Percentiles rank a stretch among this genome's conserved stretches.
Evolutionary conservation across 1,140 invertebrate genomes (phyloP).

Genomic region (Pectinophora gossypiella): DNA sequence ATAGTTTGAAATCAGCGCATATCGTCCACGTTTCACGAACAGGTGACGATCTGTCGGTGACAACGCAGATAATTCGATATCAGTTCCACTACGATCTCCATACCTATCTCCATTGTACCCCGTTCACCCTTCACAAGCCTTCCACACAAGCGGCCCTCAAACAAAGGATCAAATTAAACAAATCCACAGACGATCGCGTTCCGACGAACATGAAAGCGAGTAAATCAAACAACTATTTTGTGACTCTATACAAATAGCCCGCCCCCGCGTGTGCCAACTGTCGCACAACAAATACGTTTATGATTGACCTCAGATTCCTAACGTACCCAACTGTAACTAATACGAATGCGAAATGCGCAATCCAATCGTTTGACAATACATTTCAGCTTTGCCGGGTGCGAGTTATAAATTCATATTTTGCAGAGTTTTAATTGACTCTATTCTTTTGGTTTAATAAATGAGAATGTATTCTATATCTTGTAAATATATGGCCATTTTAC

Average conservation of each 20-base stretch:
- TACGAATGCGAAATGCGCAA: conserved; percentile 53
- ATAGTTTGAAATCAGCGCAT: too few relatives aligned
- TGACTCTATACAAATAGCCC: conserved; percentile 50
- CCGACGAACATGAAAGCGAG: conserved; percentile 67
- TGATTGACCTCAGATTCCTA: conserved; percentile 48
- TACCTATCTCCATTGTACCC: conserved; percentile 38
- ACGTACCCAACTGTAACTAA: conserved; percentile 42
- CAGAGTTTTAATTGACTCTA: too few relatives aligned
- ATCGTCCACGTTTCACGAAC: conserved; percentile 28
- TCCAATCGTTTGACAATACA: conserved; percentile 18
- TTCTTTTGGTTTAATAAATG: too few relatives aligned
- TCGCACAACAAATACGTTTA: conserved; percentile 51
- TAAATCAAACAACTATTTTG: conserved; percentile 67
- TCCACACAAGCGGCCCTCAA: conserved; percentile 60
- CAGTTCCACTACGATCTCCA: conserved; percentile 56
- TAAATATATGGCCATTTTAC: too few relatives aligned
- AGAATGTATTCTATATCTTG: too few relatives aligned
- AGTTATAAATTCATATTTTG: too few relatives aligned
- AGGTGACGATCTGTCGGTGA: conserved; percentile 47
- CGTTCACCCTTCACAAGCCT: conserved; percentile 43
- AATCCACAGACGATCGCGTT: conserved; percentile 66
- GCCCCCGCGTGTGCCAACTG: conserved; percentile 51
- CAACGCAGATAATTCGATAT: conserved; percentile 56
- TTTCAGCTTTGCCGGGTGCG: conserved; percentile 55
- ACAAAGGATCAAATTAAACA: conserved; percentile 72